Evolutionary conservation across 92 coral and sea anemone species (phyloP).

Genomic region (Siderastrea radians): DNA sequence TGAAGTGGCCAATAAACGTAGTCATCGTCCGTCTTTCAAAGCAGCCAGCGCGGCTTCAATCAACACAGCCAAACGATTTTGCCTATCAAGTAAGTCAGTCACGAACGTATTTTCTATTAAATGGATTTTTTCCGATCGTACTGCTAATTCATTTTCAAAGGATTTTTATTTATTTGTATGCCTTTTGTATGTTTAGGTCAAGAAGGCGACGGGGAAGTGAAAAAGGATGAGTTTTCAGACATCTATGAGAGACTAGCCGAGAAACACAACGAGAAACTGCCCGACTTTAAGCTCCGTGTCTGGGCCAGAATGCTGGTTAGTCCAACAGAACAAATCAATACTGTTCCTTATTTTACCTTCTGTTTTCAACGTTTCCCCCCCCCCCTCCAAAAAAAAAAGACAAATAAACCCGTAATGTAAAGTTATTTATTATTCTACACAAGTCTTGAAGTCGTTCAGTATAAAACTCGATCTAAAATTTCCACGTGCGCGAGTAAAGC

Average conservation of each 20-base stretch:
- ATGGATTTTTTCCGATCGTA: neutral
- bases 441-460: neutral
- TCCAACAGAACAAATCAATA: neutral
- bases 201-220: neutral
- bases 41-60: neutral
- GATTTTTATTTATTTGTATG: neutral
- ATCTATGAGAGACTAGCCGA: neutral
- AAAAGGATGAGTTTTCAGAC: neutral
- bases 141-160: neutral
- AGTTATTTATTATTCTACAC: too few relatives aligned
- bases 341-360: neutral
- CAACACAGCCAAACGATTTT: neutral
- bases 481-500: neutral
- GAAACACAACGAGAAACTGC: neutral
- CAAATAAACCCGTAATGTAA: neutral
- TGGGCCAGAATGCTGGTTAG: conserved; percentile 65
- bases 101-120: neutral
- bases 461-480: neutral
- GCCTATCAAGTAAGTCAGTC: conserved; percentile 9
- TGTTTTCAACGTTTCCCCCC: neutral
- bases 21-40: neutral
- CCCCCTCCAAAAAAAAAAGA: neutral
- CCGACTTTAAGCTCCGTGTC: conserved; percentile 27
- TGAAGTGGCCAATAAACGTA: neutral
- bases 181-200: neutral